Evolutionary conservation across 2,888 invertebrate genomes (phyloP).

Genomic region (Encarsia formosa): DNA sequence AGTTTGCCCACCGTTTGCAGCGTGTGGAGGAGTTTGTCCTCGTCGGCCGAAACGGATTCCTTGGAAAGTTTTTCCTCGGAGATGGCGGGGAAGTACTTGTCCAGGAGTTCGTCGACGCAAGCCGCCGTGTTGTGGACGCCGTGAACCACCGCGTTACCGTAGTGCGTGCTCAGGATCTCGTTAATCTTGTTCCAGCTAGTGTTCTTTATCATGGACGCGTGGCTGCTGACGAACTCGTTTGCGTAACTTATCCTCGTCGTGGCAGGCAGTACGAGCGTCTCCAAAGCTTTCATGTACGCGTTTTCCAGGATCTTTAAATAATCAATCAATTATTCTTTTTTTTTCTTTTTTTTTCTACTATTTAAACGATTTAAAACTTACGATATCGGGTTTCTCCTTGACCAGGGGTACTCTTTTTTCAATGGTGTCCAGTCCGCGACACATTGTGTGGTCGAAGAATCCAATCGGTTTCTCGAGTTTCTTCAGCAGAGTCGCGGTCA

Average conservation of each 20-base stretch:
- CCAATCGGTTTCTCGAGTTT: conserved; percentile 56
- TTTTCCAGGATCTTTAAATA: conserved; percentile 43
- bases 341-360: not conserved
- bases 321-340: not conserved
- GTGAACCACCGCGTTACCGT: conserved; percentile 64
- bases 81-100: conserved; percentile 67
- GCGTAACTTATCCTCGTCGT: conserved; percentile 53
- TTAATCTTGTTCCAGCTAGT: conserved; percentile 71
- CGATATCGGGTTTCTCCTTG: conserved; percentile 58
- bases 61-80: conserved; percentile 28
- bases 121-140: conserved; percentile 66
- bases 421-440: conserved; percentile 63
- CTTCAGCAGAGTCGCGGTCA: conserved; percentile 59
- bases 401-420: conserved; percentile 66
- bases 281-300: conserved; percentile 38
- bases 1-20: conserved; percentile 69
- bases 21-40: conserved; percentile 67
- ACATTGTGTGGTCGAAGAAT: conserved; percentile 64
- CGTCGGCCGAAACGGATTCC: conserved; percentile 59
- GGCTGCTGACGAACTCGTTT: conserved; percentile 55
- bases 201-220: conserved; percentile 63
- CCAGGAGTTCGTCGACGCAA: conserved; percentile 68
- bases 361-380: too few species aligned
- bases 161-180: conserved; percentile 64
- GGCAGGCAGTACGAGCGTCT: conserved; percentile 39